Evolutionary conservation across 1,140 invertebrate genomes (phyloP), one percentile per base, ranked within the genome.

Genomic region (Bursaphelenchus mucronatus): DNA sequence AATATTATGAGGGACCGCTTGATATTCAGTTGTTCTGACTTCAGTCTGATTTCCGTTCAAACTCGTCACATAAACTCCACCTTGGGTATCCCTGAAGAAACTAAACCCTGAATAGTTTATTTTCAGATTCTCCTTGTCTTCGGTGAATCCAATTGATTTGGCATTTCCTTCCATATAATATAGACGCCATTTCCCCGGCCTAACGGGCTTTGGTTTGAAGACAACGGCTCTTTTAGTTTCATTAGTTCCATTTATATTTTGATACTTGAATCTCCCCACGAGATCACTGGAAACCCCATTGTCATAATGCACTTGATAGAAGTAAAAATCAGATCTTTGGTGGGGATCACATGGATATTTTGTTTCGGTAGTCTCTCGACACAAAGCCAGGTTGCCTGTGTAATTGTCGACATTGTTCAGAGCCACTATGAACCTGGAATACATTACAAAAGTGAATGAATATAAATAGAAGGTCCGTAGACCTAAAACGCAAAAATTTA

Each of bases 1-100:
- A 5, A 15, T 52, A 51, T 73, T 73, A 46, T 62, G 39, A n/a
- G 54, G 9, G 91, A 80, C 0, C 84, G 86, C 72, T 89, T 91
- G 0, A 87, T 85, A 21, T 83, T 74, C 0, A 89, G 88, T 0
- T 90, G 76, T 21, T 62, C 64, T 49, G 62, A 51, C 8, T 19
- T 49, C 44, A 51, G 21, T 30, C 30, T 30, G 30, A 3, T 30
- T 30, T 30, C 53, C 53, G 6, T n/a, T 55, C 53, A 55, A 55
- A n/a, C n/a, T 15, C 53, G 30, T 21, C 53, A 55, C 30, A 21
- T 55, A 55, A n/a, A 55, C 53, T n/a, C 53, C 53, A 21, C 53
- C 53, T 45, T 55, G 13, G 13, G 19, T 21, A n/a, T 45, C 19
- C 41, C 53, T n/a, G 19, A n/a, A 19, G 53, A 30, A 30, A 30